Percentiles rank a stretch among this genome's conserved stretches.
Evolutionary conservation across 2,888 invertebrate species (phyloP).

Genomic region (Agriopis marginaria): DNA sequence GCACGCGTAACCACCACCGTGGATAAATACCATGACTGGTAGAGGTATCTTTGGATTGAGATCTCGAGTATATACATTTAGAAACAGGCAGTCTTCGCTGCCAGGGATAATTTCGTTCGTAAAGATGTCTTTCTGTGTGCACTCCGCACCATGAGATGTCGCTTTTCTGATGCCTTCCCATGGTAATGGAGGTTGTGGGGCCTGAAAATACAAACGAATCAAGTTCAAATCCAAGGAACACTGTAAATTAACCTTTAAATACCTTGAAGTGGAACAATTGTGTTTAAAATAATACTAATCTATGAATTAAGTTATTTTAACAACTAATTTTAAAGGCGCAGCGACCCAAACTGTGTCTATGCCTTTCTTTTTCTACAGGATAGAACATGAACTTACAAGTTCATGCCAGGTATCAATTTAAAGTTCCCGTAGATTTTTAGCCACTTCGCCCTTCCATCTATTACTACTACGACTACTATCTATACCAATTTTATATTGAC

Average conservation of each 20-base stretch:
- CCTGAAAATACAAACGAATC: constrained; percentile 50
- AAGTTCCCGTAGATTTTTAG: too few species aligned
- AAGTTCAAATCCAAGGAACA: neutral
- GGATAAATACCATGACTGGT: constrained; percentile 67
- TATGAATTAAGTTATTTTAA: too few species aligned
- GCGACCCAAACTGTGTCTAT: too few species aligned
- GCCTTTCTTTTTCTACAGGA: too few species aligned
- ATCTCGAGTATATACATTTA: constrained; percentile 64
- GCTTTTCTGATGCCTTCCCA: constrained; percentile 62
- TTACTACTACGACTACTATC: too few species aligned
- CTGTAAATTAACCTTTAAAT: neutral
- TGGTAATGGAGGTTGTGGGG: constrained; percentile 56
- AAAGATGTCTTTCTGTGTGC: constrained; percentile 57
- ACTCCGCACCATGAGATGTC: constrained; percentile 53
- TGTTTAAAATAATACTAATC: too few species aligned
- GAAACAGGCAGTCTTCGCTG: constrained; percentile 62
- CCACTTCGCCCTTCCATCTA: too few species aligned
- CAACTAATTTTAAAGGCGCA: too few species aligned
- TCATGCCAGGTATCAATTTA: too few species aligned
- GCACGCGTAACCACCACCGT: constrained; percentile 61
- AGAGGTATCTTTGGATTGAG: constrained; percentile 45
- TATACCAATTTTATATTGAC: too few species aligned
- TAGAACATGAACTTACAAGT: too few species aligned
- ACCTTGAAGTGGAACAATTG: too few species aligned
- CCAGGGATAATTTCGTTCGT: constrained; percentile 48